Evolutionary conservation across 2,797 vertebrate species (phyloP).

Genomic region (Zonotrichia albicollis): DNA sequence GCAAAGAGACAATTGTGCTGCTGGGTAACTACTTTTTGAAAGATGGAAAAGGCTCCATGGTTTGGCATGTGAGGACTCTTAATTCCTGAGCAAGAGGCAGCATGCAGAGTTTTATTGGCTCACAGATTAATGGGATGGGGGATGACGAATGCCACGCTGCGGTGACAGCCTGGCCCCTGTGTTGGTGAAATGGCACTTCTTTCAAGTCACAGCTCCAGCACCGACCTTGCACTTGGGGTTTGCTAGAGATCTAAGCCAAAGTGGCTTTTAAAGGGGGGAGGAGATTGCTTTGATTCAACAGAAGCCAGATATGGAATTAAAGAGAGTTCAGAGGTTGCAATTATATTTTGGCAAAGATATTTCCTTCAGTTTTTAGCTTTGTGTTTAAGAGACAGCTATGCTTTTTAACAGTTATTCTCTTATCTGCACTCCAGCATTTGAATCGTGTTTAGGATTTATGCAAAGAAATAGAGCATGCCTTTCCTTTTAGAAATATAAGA

Average conservation of each 20-base stretch:
- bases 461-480: neutral
- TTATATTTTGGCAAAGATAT: conserved; percentile 40
- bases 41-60: neutral
- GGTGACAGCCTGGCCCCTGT: neutral
- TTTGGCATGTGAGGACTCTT: neutral
- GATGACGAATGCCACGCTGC: neutral
- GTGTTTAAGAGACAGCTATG: conserved; percentile 17
- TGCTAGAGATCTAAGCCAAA: conserved; percentile 56
- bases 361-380: conserved; percentile 19
- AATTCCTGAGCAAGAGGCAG: neutral
- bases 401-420: conserved; percentile 30
- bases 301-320: conserved; percentile 53
- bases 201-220: conserved; percentile 11
- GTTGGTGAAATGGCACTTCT: conserved; percentile 13
- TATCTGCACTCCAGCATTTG: conserved; percentile 8
- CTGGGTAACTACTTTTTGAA: neutral
- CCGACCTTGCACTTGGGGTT: neutral
- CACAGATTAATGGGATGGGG: conserved; percentile 37
- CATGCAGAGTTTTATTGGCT: neutral
- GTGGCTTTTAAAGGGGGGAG: conserved; percentile 42
- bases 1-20: neutral
- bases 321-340: conserved; percentile 33
- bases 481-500: neutral
- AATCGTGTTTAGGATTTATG: neutral
- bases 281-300: conserved; percentile 64